Evolutionary conservation across 1,140 invertebrate genomes (phyloP).

Genomic region (Stenopsyche tienmushanensis): DNA sequence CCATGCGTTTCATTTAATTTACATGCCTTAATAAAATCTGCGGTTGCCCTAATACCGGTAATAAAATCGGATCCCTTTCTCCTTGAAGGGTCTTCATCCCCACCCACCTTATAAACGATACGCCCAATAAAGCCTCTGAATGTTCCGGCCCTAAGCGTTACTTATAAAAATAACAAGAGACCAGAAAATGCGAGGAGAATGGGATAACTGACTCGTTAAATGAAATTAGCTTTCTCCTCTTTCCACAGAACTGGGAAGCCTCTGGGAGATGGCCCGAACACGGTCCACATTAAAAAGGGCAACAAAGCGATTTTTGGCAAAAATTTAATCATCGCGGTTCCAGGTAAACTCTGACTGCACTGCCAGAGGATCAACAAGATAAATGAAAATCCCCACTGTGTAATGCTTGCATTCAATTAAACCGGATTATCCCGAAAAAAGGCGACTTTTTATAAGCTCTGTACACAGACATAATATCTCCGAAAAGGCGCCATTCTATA

Average conservation of each 20-base stretch:
- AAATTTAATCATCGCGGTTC: not conserved
- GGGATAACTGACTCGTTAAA: slow-evolving; percentile 42
- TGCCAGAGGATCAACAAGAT: not conserved
- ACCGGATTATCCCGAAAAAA: too few species aligned
- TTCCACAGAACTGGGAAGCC: not conserved
- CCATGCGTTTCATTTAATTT: slow-evolving; percentile 27
- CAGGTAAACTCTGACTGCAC: not conserved
- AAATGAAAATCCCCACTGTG: too few species aligned
- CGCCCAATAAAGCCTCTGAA: slow-evolving; percentile 37
- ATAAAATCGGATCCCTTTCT: slow-evolving; percentile 39
- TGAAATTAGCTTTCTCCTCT: slow-evolving; percentile 39
- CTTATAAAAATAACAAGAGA: slow-evolving; percentile 39
- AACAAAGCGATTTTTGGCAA: not conserved
- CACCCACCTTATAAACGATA: slow-evolving; percentile 35
- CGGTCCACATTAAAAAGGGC: not conserved
- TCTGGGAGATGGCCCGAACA: too few species aligned
- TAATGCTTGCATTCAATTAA: too few species aligned
- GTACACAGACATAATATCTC: too few species aligned
- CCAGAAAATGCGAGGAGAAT: slow-evolving; percentile 30
- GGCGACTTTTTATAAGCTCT: too few species aligned
- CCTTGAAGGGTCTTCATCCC: not conserved
- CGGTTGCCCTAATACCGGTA: slow-evolving; percentile 38
- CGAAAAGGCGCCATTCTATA: too few species aligned
- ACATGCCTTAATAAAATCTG: slow-evolving; percentile 39
- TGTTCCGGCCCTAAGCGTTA: slow-evolving; percentile 29